Base-by-base conservation (phyloP, 2,797 vertebrate species). In the Pseudochromis fuscus region DNA sequence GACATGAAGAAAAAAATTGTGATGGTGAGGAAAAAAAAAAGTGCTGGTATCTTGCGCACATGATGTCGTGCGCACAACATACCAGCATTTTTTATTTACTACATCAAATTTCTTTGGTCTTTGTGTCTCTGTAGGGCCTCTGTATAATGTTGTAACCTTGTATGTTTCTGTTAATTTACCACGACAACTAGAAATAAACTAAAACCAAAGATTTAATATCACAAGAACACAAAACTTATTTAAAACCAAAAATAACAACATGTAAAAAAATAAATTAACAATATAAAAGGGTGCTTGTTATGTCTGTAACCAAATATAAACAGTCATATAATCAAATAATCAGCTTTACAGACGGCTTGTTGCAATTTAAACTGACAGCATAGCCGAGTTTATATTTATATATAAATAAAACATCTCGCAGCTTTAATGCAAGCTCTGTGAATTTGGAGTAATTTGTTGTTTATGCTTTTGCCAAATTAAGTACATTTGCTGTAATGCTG, bases 401-500 rank as follows among this genome's bases (percentile, higher is more conserved):
- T n/a, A n/a, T n/a, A n/a, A n/a, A n/a, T n/a, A n/a, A 50, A 46
- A 61, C 25, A 42, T 50, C 30, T 63, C 45, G 24, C 45, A 25
- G 55, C 58, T 2, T 71, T 66, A 72, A 25, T 15, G 8, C 46
- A 27, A 65, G 16, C 59, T 51, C 25, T 38, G 42, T 2, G 18
- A 44, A 63, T 67, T 53, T 52, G 12, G 40, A 44, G 8, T 72
- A 30, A 75, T 72, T 65, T 31, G 4, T 53, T 66, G 60, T 57
- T 46, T 68, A 9, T 35, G 40, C 53, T 16, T 77, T 79, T 71
- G 60, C 63, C 60, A 65, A 68, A 81, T 72, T 44, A 57, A 77
- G 31, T 57, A 55, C 53, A 38, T 63, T 59, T 45, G 12, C 51
- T 42, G 49, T 68, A 66, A 77, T 31, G 25, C 67, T 49, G 49